Evolutionary conservation across 2,113 vertebrate species (phyloP).

Genomic region (Elgaria multicarinata): DNA sequence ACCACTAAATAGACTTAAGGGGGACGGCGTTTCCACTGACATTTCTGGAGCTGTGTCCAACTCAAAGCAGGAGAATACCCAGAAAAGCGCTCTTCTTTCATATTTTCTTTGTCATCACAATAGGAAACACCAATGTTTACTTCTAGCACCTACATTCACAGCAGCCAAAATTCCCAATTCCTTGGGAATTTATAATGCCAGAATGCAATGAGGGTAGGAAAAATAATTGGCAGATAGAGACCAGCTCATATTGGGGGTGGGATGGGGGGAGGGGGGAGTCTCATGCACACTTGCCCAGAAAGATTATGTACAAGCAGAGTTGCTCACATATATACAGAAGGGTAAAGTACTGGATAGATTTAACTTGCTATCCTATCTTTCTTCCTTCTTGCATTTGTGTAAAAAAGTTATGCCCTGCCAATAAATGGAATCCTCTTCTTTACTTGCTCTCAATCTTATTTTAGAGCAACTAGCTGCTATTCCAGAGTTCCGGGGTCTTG

Average conservation of each 20-base stretch:
- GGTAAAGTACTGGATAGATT: background rate
- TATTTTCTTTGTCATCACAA: background rate
- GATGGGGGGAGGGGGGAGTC: background rate
- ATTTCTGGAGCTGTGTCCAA: background rate
- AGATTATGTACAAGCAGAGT: background rate
- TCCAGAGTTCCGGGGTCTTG: conserved; percentile 79
- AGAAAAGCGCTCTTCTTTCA: background rate
- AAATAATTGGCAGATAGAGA: background rate
- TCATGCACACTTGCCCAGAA: background rate
- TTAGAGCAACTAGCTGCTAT: conserved; percentile 83
- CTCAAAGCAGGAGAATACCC: background rate
- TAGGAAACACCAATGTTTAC: background rate
- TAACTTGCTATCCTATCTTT: conserved; percentile 7
- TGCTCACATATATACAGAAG: background rate
- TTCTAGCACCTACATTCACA: background rate
- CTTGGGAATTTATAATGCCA: background rate
- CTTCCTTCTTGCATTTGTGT: conserved; percentile 28
- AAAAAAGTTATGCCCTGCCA: conserved; percentile 5
- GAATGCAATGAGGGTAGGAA: background rate
- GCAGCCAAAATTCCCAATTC: too few species aligned
- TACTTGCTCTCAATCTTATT: conserved; percentile 50
- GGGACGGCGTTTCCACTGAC: too few species aligned
- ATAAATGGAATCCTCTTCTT: conserved; percentile 1
- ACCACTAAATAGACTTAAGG: background rate
- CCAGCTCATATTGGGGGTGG: background rate